Base-by-base conservation (phyloP, 2,113 vertebrate species). In the Theristicus caerulescens region DNA sequence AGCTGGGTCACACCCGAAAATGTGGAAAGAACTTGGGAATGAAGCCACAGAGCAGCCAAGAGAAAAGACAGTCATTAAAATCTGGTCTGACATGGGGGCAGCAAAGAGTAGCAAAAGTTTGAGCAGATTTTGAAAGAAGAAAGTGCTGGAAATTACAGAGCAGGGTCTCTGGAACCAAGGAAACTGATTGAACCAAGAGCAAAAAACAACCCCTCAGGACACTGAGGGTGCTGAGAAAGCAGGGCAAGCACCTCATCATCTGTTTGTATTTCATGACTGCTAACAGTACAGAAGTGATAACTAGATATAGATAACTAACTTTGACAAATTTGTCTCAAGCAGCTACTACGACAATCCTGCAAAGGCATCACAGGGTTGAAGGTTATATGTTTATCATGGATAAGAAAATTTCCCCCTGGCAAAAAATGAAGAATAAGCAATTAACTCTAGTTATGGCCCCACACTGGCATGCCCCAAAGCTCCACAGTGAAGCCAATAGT, bases 1-100 rank as follows among this genome's bases (percentile, higher is more conserved):
- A 91, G 83, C 55, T 89, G 71, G 70, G 94, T 95, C 93, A 95
- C 81, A 91, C 91, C 89, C 73, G 34, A 91, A 91, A 82, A 79
- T 38, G 73, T 79, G 78, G 55, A 93, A 94, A 89, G 46, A 89
- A 79, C 6, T 90, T 73, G 34, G 66, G 70, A 94, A 89, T 54
- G 81, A 94, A 95, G 49, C 66, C 62, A 54, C 24, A 78, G 52
- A 93, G n/a, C 69, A 88, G 69, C 32, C 58, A 25, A 64, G 20
- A 70, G 77, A 90, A 86, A 31, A 67, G 16, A 21, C 17, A 58
- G 51, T 78, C 34, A 79, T 61, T 89, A 89, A 95, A 92, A 90
- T 70, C 25, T 73, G 7, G 24, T 80, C 66, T 72, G 78, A 91
- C n/a, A 55, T 10, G 74, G 74, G 71, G 58, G 74, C 67, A 87